Evolutionary conservation across 1,140 invertebrate genomes (phyloP), one percentile per base, ranked within the genome.

Genomic region (Psix sp.): DNA sequence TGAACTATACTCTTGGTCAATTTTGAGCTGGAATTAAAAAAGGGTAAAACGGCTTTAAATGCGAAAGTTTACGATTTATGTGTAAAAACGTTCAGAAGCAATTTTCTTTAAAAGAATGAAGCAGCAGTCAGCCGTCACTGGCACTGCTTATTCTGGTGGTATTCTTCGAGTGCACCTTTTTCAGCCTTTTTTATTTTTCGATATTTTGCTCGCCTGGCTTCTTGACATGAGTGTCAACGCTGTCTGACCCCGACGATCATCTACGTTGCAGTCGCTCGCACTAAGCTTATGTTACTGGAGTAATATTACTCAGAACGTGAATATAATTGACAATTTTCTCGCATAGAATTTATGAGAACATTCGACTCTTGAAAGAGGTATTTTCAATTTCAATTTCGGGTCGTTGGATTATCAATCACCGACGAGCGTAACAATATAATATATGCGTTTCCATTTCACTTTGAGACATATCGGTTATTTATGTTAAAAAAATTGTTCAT

Each of bases 241-340:
- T 36, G 49, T 42, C 52, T 67, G 71, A 62, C 71, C 71, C 42
- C 38, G 42, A 40, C 51, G 54, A 46, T 66, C 52, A 72, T 14
- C 45, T 52, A 24, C 54, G 60, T 48, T 60, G 46, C 39, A 40
- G 48, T 29, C 40, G 18, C 15, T 45, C 40, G 16, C 43, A 10
- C 5, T 13, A 36, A 48, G 52, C n/a, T 67, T 45, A 62, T 62
- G 56, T 56, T 56, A 56, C 49, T 49, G 24, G 48, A 56, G 57
- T 59, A 65, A 57, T 42, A 35, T 62, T 43, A 24, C 59, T 13
- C 15, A 21, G 51, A 74, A 74, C 49, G 57, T 36, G 49, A 52
- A 29, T 52, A 57, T 67, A 68, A 67, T 65, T 74, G 70, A 74
- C 56, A 62, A 60, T 74, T 72, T 65, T 72, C 59, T 45, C 6